Evolutionary conservation across 2,113 vertebrate genomes (phyloP).

Genomic region (Tautogolabrus adspersus): DNA sequence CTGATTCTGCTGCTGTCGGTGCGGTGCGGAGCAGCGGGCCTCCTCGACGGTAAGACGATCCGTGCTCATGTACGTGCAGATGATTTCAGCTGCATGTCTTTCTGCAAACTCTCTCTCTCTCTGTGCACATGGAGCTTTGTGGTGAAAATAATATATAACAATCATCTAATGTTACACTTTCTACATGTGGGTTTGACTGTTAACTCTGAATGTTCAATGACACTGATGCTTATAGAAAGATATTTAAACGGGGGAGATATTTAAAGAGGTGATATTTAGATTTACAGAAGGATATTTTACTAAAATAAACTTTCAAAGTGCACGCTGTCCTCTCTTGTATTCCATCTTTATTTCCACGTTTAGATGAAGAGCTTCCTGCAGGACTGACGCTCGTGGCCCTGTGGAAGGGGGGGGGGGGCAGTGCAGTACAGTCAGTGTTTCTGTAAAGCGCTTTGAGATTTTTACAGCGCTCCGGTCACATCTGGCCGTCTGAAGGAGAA

Average conservation of each 20-base stretch:
- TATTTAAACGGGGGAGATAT: slow-evolving; percentile 22
- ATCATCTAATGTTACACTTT: slow-evolving; percentile 3
- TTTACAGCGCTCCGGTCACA: slow-evolving; percentile 67
- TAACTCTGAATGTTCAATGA: not conserved
- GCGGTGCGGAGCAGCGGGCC: slow-evolving; percentile 33
- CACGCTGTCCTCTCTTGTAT: not conserved
- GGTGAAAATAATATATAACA: slow-evolving; percentile 4
- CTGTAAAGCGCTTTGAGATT: slow-evolving; percentile 62
- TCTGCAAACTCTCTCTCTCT: not conserved
- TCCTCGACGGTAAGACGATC: slow-evolving; percentile 54
- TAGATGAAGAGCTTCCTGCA: not conserved
- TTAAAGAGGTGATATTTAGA: slow-evolving; percentile 1
- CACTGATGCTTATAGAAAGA: not conserved
- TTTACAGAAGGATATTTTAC: slow-evolving; percentile 24
- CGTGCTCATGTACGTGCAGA: slow-evolving; percentile 39
- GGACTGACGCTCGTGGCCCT: not conserved
- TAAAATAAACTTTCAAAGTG: slow-evolving; percentile 41
- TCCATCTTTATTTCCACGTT: not conserved
- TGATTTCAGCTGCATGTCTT: slow-evolving; percentile 13
- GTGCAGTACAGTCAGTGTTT: slow-evolving; percentile 55
- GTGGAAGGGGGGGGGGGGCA: not conserved
- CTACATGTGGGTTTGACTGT: not conserved
- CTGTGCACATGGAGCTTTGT: not conserved
- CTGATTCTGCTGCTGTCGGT: slow-evolving; percentile 8
- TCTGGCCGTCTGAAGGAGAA: slow-evolving; percentile 67